A percentile compares a stretch with the other conserved stretches of the same genome.
These are phyloP conservation scores for Acleris laterana DNA, from an alignment of 2,888 invertebrate genomes.

Conservation along the genomic window DNA sequence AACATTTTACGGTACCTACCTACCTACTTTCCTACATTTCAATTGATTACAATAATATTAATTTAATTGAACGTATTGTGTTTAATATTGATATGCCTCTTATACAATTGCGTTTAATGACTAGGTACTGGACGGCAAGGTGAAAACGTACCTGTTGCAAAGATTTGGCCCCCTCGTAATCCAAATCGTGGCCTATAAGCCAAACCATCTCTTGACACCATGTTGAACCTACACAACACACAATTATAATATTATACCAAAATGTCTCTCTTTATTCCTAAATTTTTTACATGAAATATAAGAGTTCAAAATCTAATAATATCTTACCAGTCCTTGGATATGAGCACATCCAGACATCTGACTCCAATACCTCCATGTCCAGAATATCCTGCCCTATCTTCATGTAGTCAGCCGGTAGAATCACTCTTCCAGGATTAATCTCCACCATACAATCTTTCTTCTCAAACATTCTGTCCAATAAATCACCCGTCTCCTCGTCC, in stretches of 20 bases:
- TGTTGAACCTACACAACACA: constrained; percentile 87
- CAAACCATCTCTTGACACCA: constrained; percentile 98
- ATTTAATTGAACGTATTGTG: too few relatives aligned
- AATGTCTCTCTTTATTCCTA: background rate
- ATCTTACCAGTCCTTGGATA: constrained; percentile 93
- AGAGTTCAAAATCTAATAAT: background rate
- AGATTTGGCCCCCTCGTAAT: constrained; percentile 89
- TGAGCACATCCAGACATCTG: constrained; percentile 94
- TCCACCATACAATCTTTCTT: constrained; percentile 88
- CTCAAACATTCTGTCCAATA: constrained; percentile 88
- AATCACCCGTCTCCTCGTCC: constrained; percentile 83
- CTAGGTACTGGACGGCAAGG: too few relatives aligned
- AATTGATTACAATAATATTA: too few relatives aligned
- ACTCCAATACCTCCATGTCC: constrained; percentile 88
- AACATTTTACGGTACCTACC: too few relatives aligned
- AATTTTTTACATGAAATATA: too few relatives aligned
- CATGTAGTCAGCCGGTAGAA: constrained; percentile 88
- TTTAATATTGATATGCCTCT: too few relatives aligned
- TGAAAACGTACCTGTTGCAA: constrained; percentile 72
- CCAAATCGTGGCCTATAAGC: constrained; percentile 92
- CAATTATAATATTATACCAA: constrained; percentile 10
- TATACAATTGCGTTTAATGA: too few relatives aligned
- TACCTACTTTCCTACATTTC: too few relatives aligned
- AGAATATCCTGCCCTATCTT: constrained; percentile 88
- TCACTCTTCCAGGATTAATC: constrained; percentile 88